Conservation (phyloP, 37 sponge, comb jelly and placozoan genomes). For the Dysidea cf. avara region DNA sequence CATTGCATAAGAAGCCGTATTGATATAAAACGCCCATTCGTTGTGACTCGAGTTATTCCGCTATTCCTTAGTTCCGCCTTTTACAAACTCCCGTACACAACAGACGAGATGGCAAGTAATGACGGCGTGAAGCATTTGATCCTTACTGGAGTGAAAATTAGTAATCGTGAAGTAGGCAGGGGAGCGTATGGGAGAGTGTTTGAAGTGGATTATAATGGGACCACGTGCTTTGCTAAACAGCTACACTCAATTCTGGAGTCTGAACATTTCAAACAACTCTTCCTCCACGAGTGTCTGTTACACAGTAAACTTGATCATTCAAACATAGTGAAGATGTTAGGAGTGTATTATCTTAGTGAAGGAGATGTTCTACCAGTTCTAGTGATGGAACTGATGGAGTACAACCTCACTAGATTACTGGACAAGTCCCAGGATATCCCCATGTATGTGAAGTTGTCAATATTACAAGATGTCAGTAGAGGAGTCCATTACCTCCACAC, state of each 20-base stretch:
- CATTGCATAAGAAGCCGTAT: too few species aligned
- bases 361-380: slow-evolving; percentile 1
- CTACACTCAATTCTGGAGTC: not conserved
- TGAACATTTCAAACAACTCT: not conserved
- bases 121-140: too few species aligned
- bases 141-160: too few species aligned
- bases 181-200: slow-evolving; percentile 3
- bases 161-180: not conserved
- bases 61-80: too few species aligned
- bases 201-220: slow-evolving; percentile 21
- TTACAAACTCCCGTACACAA: too few species aligned
- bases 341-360: not conserved
- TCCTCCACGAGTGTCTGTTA: slow-evolving; percentile 8
- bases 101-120: too few species aligned
- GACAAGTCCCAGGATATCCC: not conserved
- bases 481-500: slow-evolving; percentile 20
- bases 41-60: too few species aligned
- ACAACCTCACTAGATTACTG: not conserved
- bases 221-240: slow-evolving; percentile 14
- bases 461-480: slow-evolving; percentile 4
- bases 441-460: not conserved
- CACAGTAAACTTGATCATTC: slow-evolving; percentile 12
- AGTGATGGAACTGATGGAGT: slow-evolving; percentile 18
- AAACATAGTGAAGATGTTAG: slow-evolving; percentile 16
- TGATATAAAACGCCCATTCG: too few species aligned